A percentile compares a stretch with the other conserved stretches of the same genome.
Conservation (phyloP, 2,797 vertebrate genomes). For the Scarus forsteni region DNA sequence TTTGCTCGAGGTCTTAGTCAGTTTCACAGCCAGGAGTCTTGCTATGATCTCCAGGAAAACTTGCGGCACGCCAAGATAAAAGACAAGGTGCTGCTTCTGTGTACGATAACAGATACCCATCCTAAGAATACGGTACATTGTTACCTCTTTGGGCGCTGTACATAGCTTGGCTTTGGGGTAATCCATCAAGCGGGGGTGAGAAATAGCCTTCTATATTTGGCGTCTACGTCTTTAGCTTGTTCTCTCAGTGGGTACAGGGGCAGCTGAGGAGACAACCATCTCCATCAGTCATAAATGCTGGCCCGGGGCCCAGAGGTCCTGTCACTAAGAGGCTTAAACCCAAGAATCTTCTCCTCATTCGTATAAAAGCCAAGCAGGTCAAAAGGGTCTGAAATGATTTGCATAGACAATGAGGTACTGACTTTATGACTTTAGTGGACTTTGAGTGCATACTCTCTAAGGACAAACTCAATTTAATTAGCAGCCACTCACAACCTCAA, state of each 20-base stretch:
- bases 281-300: slow-evolving; percentile 91
- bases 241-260: slow-evolving; percentile 80
- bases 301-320: slow-evolving; percentile 89
- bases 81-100: slow-evolving; percentile 42
- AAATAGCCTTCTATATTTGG: slow-evolving; percentile 97
- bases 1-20: slow-evolving; percentile 65
- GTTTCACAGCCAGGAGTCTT: slow-evolving; percentile 41
- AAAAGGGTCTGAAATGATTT: slow-evolving; percentile 96
- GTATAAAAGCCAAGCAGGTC: slow-evolving; percentile 93
- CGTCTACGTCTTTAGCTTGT: slow-evolving; percentile 77
- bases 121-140: slow-evolving; percentile 72
- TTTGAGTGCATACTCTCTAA: slow-evolving; percentile 29
- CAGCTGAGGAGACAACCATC: slow-evolving; percentile 93
- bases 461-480: slow-evolving; percentile 25
- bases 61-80: slow-evolving; percentile 11
- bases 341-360: slow-evolving; percentile 93
- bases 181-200: slow-evolving; percentile 92
- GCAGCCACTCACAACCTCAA: not conserved
- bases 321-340: slow-evolving; percentile 95
- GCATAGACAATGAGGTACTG: slow-evolving; percentile 90
- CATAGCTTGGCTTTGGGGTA: slow-evolving; percentile 90
- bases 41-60: slow-evolving; percentile 45
- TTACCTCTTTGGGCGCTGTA: slow-evolving; percentile 77
- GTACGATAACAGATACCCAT: slow-evolving; percentile 57
- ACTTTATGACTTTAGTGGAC: slow-evolving; percentile 63